A percentile compares a stretch with the other conserved stretches of the same genome.
Conservation (phyloP, 2,888 invertebrate genomes). For the Taphrorychus bicolor region DNA sequence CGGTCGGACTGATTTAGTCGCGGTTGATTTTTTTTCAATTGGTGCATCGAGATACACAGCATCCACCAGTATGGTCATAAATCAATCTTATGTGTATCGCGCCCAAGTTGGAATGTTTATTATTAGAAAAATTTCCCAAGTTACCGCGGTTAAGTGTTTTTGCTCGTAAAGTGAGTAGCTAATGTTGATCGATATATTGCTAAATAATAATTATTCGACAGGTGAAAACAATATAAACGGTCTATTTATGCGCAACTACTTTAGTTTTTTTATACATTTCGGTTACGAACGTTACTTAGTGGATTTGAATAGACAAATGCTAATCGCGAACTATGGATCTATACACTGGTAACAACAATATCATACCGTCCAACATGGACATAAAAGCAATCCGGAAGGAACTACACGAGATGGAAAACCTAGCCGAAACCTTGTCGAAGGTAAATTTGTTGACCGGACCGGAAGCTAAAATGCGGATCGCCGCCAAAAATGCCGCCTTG, state of each 20-base stretch:
- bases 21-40: conserved; percentile 6
- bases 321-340: neutral
- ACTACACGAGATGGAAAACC: conserved; percentile 64
- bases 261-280: neutral
- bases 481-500: conserved; percentile 65
- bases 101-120: too few species aligned
- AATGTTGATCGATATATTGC: neutral
- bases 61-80: too few species aligned
- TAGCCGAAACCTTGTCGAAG: conserved; percentile 67
- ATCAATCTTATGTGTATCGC: too few species aligned
- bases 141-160: neutral
- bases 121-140: neutral
- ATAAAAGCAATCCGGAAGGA: conserved; percentile 55
- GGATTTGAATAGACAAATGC: neutral
- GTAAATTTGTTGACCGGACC: conserved; percentile 67
- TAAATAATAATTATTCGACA: neutral
- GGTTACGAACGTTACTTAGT: neutral
- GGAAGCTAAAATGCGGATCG: conserved; percentile 63
- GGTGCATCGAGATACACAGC: neutral
- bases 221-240: neutral
- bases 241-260: neutral
- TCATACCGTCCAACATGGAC: neutral
- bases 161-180: neutral
- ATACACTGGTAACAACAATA: neutral
- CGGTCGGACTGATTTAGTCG: conserved; percentile 26